These are phyloP conservation scores for Amblyjoppa proteus DNA, from an alignment of 2,888 invertebrate genomes.

Conservation along the genomic window DNA sequence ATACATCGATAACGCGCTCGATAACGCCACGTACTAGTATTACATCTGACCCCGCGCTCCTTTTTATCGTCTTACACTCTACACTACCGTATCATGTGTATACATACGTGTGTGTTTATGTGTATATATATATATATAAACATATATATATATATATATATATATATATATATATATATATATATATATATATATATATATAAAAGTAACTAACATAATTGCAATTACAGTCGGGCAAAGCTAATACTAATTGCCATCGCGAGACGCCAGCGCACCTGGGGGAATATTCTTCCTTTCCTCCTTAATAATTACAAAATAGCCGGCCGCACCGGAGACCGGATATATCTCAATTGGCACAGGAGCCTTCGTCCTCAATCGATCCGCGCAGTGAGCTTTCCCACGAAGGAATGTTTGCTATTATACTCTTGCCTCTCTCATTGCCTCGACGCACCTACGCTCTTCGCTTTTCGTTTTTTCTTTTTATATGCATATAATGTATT, in stretches of 20 bases:
- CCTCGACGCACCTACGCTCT: constrained; percentile 23
- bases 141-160: no score
- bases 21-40: constrained; percentile 18
- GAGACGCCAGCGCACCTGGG: constrained; percentile 59
- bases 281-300: constrained; percentile 45
- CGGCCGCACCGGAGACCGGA: constrained; percentile 44
- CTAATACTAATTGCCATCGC: constrained; percentile 65
- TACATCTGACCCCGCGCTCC: constrained; percentile 44
- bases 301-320: constrained; percentile 61
- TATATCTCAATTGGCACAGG: constrained; percentile 55
- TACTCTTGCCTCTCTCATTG: neutral
- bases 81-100: constrained; percentile 40
- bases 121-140: constrained; percentile 23
- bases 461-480: neutral
- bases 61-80: constrained; percentile 40
- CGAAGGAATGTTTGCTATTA: constrained; percentile 2
- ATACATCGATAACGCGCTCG: constrained; percentile 40
- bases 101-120: constrained; percentile 45
- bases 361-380: constrained; percentile 4
- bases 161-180: no score
- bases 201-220: constrained; percentile 73
- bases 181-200: constrained; percentile 54
- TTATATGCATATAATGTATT: constrained; percentile 6
- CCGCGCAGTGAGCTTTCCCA: neutral
- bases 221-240: constrained; percentile 68